Base-by-base conservation (phyloP, 2,888 invertebrate genomes). In the Amphipyra berbera region DNA sequence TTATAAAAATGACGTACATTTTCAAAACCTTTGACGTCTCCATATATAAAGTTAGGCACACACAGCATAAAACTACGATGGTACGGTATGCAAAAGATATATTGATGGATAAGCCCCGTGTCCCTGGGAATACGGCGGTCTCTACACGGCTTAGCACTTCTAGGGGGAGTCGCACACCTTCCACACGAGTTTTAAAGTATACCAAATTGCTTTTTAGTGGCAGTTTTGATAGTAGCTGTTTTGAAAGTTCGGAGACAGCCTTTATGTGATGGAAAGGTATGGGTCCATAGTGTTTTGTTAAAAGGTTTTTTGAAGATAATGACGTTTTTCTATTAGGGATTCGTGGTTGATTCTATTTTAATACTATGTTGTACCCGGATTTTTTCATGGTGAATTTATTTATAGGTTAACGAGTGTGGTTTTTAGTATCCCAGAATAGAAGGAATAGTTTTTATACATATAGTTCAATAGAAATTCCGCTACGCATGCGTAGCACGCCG, bases 141-240 rank as follows among this genome's bases (percentile, higher is more conserved):
- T 86, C 95, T 70, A 95, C 95, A 95, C 91, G 95, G 88, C 93
- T 94, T 94, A 91, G 94, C 95, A 95, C 95, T 95, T 92, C 93
- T 90, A 89, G 90, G 89, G 88, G 86, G 84, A 84, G 82, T 47
- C 76, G 68, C 74, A 77, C 49, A 44, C 52, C 72, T 68, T 76
- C 64, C 73, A 75, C 70, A 62, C 73, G 75, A 87, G 85, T 92
- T 91, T 79, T 91, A 90, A 90, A 92, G 85, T 80, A 71, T 76
- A 81, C 77, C 73, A 71, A 79, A 84, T 79, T 78, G 82, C 80
- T 82, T 80, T 84, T 83, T 82, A 84, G 84, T 79, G 79, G 79
- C 73, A 72, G 66, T 79, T 79, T 78, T 75, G 80, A 73, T 68
- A 76, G 75, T 76, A 54, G 70, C 42, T 72, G 58, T 78, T 77